Evolutionary conservation across 2,113 vertebrate genomes (phyloP).

Genomic region (Taxidea taxus): DNA sequence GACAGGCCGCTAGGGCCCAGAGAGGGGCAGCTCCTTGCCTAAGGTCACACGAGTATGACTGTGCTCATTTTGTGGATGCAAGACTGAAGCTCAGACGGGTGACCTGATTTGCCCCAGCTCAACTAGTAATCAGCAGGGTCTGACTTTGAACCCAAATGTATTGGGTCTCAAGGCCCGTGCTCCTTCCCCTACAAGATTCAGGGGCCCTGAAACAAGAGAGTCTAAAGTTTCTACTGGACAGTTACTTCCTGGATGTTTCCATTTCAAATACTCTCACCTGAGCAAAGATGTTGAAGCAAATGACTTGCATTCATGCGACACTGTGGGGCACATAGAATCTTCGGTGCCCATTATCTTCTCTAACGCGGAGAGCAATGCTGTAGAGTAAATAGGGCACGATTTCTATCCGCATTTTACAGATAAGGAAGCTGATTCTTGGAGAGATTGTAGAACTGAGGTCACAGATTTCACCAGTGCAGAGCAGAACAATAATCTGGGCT

Average conservation of each 20-base stretch:
- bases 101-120: neutral
- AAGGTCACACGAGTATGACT: neutral
- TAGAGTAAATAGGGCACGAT: neutral
- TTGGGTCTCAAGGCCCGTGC: neutral
- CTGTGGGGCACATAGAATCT: neutral
- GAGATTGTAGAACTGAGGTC: neutral
- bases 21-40: neutral
- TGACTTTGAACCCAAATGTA: neutral
- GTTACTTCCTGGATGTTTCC: neutral
- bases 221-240: neutral
- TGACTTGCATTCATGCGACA: neutral
- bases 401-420: neutral
- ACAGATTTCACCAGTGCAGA: neutral
- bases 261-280: neutral
- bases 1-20: neutral
- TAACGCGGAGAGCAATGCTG: neutral
- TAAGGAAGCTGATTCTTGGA: neutral
- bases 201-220: neutral
- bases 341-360: neutral
- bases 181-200: neutral
- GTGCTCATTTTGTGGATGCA: neutral
- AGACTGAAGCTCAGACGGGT: neutral
- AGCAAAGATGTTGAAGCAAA: neutral
- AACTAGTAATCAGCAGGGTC: neutral
- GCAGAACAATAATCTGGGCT: neutral